These are phyloP conservation scores for Athalia rosae DNA, from an alignment of 2,888 invertebrate genomes.

Conservation along the genomic window DNA sequence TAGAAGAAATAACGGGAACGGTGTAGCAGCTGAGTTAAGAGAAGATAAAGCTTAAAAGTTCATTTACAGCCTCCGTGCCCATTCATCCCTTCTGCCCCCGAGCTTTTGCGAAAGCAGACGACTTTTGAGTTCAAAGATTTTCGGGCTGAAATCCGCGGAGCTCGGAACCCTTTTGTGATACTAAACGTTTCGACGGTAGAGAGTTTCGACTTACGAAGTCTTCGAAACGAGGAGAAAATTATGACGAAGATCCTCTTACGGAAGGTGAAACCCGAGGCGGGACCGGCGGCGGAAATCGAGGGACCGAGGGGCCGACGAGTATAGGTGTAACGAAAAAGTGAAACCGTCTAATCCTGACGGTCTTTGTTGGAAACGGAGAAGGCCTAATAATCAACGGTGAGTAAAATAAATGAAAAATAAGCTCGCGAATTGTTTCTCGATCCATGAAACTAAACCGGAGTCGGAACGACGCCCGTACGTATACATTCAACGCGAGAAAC, in stretches of 20 bases:
- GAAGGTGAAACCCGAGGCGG: not conserved
- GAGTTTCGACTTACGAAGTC: slow-evolving; percentile 2
- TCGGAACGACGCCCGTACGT: too few relatives aligned
- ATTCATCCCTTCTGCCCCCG: too few relatives aligned
- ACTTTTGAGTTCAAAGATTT: slow-evolving; percentile 19
- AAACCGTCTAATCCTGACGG: not conserved
- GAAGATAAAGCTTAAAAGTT: slow-evolving; percentile 16
- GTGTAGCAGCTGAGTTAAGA: not conserved
- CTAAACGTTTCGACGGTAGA: slow-evolving; percentile 20
- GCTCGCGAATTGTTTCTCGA: too few relatives aligned
- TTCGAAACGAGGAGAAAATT: slow-evolving; percentile 13
- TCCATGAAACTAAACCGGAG: too few relatives aligned
- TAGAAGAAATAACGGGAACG: too few relatives aligned
- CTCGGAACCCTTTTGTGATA: slow-evolving; percentile 19
- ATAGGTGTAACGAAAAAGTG: too few relatives aligned
- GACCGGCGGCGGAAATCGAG: too few relatives aligned
- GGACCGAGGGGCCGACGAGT: too few relatives aligned
- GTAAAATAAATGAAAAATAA: too few relatives aligned
- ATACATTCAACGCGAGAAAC: slow-evolving; percentile 21
- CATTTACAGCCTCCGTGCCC: slow-evolving; percentile 13
- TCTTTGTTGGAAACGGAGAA: not conserved
- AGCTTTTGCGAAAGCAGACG: not conserved
- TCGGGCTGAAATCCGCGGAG: not conserved
- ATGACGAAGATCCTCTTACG: slow-evolving; percentile 16
- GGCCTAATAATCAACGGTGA: too few relatives aligned